Conservation (phyloP, 2,888 invertebrate species). For the Drosophila pseudotalamancana region DNA sequence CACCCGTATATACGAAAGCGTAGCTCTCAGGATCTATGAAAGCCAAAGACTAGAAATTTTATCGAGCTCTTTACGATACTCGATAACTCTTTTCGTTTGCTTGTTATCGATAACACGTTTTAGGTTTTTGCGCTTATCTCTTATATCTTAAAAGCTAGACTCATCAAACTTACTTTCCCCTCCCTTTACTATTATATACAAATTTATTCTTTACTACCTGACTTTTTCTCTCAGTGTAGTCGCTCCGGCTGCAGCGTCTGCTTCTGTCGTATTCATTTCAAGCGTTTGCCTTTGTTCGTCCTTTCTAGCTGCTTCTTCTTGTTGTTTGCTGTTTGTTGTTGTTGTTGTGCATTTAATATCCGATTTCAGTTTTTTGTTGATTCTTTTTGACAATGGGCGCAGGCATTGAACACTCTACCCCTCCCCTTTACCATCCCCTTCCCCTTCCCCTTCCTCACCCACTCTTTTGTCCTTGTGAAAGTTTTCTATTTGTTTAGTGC, state of each 20-base stretch:
- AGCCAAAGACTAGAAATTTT: no score
- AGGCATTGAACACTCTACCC: conserved; percentile 57
- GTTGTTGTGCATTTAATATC: conserved; percentile 76
- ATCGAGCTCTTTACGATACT: no score
- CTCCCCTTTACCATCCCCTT: neutral
- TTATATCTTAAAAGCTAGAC: no score
- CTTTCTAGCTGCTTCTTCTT: conserved; percentile 25
- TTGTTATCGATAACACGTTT: no score
- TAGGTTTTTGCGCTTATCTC: no score
- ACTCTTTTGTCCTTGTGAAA: conserved; percentile 49
- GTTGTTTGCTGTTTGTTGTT: conserved; percentile 35
- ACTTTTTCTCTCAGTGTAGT: conserved; percentile 29
- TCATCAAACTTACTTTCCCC: no score
- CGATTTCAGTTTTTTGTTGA: conserved; percentile 75
- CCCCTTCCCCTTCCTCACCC: neutral
- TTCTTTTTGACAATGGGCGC: conserved; percentile 76
- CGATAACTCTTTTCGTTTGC: no score
- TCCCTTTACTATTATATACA: neutral
- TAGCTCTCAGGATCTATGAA: no score
- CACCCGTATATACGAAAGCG: no score
- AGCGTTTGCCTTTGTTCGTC: conserved; percentile 51
- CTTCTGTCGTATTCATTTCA: conserved; percentile 50
- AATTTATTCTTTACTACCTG: neutral
- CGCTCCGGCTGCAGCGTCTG: conserved; percentile 27
- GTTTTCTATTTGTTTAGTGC: conserved; percentile 70